A percentile compares a stretch with the other conserved stretches of the same genome.
These are phyloP conservation scores for Drosophila mojavensis DNA, from an alignment of 1,140 invertebrate species.

Conservation along the genomic window DNA sequence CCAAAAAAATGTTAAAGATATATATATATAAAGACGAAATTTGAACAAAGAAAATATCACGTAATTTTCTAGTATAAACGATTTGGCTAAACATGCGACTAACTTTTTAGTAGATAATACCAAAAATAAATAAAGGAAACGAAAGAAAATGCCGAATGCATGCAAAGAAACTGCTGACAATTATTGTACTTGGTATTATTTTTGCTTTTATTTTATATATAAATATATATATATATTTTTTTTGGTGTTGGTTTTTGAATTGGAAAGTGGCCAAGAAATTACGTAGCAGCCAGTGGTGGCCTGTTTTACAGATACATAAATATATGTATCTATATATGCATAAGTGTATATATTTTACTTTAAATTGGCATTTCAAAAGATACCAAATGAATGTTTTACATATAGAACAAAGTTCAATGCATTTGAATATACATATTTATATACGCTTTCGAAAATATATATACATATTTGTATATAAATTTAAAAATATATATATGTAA, in stretches of 20 bases:
- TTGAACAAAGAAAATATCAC: slow-evolving; percentile 27
- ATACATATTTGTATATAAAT: slow-evolving; percentile 3
- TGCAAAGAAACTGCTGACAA: slow-evolving; percentile 35
- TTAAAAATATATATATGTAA: slow-evolving; percentile 6
- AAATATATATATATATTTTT: too few relatives aligned
- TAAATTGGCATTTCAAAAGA: slow-evolving; percentile 13
- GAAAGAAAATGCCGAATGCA: slow-evolving; percentile 20
- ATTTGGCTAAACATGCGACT: slow-evolving; percentile 2
- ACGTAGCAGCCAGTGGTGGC: slow-evolving; percentile 40
- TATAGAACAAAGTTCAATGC: slow-evolving; percentile 37
- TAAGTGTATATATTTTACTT: background rate
- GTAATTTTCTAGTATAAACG: slow-evolving; percentile 26
- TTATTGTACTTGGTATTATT: slow-evolving; percentile 25
- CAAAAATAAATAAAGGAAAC: background rate
- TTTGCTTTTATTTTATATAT: background rate
- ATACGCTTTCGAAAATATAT: background rate
- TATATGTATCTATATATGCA: slow-evolving; percentile 17
- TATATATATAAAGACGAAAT: background rate
- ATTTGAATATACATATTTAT: background rate
- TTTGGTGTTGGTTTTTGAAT: slow-evolving; percentile 1
- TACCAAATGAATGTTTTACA: slow-evolving; percentile 1
- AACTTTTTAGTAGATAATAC: slow-evolving; percentile 14
- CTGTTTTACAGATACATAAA: slow-evolving; percentile 25
- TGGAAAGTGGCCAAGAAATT: slow-evolving; percentile 45
- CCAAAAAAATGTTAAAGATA: background rate